A percentile compares a stretch with the other conserved stretches of the same genome.
These are phyloP conservation scores for Triplophysa yarkandensis DNA, from an alignment of 2,797 vertebrate species.

Conservation along the genomic window DNA sequence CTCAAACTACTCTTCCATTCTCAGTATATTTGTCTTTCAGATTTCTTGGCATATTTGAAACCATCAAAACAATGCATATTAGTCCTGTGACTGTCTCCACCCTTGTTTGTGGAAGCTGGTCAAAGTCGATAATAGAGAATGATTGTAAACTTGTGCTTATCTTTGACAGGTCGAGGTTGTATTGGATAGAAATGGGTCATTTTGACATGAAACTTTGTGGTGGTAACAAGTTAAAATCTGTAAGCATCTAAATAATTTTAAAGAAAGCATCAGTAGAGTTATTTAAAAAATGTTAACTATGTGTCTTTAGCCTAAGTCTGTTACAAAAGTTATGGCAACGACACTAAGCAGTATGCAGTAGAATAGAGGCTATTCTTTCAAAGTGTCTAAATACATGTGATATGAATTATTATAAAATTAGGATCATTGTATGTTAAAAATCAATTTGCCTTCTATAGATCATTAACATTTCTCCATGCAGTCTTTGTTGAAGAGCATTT, in stretches of 20 bases:
- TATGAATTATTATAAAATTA: slow-evolving; percentile 9
- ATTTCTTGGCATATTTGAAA: background rate
- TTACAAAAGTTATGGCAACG: too few species aligned
- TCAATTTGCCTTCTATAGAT: slow-evolving; percentile 17
- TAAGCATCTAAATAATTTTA: too few species aligned
- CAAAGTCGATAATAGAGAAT: slow-evolving; percentile 47
- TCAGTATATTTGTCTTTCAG: background rate
- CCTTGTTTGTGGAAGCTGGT: slow-evolving; percentile 49
- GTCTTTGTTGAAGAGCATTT: background rate
- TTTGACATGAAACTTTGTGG: background rate
- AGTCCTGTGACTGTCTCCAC: background rate
- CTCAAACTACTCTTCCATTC: background rate
- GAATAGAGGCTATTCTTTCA: background rate
- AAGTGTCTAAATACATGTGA: slow-evolving; percentile 7
- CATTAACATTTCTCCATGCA: background rate
- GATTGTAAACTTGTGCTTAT: slow-evolving; percentile 11
- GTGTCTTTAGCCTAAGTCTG: slow-evolving; percentile 15
- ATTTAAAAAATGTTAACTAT: slow-evolving; percentile 27
- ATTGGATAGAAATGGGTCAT: background rate
- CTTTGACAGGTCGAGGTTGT: background rate
- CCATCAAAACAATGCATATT: background rate
- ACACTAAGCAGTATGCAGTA: too few species aligned
- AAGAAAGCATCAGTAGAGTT: slow-evolving; percentile 1
- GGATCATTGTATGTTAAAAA: background rate
- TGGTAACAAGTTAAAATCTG: background rate